phyloP scores from a whole-genome alignment of 2,113 vertebrate species.

The Callithrix jacchus region DNA sequence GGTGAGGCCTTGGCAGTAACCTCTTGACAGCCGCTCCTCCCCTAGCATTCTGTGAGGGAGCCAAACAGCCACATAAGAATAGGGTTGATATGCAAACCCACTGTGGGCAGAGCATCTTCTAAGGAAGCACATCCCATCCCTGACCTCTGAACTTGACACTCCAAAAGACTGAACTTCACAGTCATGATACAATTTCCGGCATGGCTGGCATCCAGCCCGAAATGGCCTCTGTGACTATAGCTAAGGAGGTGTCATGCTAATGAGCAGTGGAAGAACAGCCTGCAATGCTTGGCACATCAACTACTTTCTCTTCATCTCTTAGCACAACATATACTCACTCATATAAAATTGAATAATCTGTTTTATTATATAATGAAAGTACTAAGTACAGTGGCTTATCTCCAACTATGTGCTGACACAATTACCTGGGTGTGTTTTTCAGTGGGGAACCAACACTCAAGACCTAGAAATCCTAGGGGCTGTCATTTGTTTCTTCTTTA shows the following conservation, averaged over 20 bases:
- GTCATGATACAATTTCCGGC: background rate
- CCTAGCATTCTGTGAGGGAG: background rate
- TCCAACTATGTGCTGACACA: background rate
- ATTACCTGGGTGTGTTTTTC: background rate
- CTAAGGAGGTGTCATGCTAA: background rate
- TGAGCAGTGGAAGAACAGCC: background rate
- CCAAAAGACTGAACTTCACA: background rate
- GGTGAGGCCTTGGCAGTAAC: background rate
- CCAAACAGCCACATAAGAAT: background rate
- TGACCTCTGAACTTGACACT: background rate
- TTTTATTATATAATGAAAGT: background rate
- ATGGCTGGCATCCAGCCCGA: background rate
- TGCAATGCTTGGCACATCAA: background rate
- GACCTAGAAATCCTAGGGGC: background rate
- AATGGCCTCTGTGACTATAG: background rate
- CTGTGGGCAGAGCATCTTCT: background rate
- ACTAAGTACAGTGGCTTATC: background rate
- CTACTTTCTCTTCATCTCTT: slow-evolving; percentile 13
- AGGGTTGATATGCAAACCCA: background rate
- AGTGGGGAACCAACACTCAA: background rate
- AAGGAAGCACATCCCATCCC: background rate
- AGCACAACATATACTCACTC: background rate
- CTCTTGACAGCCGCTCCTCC: background rate
- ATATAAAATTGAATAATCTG: background rate
- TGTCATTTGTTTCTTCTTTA: background rate